phyloP scores from a whole-genome alignment of 2,888 invertebrate genomes.

The Nasonovia ribisnigri region DNA sequence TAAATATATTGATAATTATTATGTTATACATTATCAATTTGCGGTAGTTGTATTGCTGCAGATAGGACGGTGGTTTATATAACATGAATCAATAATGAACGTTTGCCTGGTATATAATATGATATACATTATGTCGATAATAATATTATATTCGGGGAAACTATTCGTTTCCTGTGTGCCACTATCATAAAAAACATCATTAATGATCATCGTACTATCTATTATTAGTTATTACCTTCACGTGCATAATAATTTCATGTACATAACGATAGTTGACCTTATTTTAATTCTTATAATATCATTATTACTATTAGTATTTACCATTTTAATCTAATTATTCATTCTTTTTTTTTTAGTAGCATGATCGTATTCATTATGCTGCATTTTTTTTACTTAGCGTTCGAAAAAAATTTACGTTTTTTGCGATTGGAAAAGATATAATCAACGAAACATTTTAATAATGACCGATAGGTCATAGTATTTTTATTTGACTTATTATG shows the following conservation, averaged over 20 bases:
- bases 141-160: constrained; percentile 46
- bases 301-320: neutral
- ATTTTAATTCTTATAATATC: neutral
- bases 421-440: neutral
- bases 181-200: constrained; percentile 28
- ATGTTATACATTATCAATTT: constrained; percentile 43
- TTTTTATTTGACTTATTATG: neutral
- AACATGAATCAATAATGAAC: constrained; percentile 18
- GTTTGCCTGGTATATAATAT: neutral
- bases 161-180: constrained; percentile 50
- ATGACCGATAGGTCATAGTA: neutral
- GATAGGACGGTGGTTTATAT: constrained; percentile 32
- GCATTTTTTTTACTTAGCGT: neutral
- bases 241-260: constrained; percentile 24
- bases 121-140: neutral
- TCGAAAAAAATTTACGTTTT: neutral
- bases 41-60: constrained; percentile 1
- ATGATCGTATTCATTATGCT: neutral
- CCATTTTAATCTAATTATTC: neutral
- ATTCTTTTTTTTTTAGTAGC: neutral
- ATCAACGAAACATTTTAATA: neutral
- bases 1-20: constrained; percentile 23
- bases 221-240: neutral
- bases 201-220: neutral
- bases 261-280: neutral